phyloP scores from a whole-genome alignment of 2,113 vertebrate genomes.

The Bubo scandiacus region DNA sequence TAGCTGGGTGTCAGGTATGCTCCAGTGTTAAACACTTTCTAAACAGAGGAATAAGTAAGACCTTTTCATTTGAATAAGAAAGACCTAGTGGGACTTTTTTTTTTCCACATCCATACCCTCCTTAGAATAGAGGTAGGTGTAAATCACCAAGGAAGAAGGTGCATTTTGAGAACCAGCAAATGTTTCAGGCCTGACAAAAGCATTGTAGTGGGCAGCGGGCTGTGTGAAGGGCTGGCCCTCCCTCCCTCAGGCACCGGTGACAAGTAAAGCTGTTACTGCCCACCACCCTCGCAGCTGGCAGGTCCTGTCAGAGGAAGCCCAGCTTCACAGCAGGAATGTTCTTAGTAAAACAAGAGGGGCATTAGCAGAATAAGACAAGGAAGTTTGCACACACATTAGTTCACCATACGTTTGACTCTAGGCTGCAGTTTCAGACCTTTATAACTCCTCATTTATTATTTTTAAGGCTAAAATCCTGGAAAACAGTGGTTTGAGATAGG shows the following conservation, averaged over 20 bases:
- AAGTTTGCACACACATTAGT: constrained; percentile 17
- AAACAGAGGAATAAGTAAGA: neutral
- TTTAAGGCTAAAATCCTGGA: constrained; percentile 11
- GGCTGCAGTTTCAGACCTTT: constrained; percentile 8
- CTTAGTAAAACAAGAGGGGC: neutral
- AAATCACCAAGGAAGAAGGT: neutral
- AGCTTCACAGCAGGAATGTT: neutral
- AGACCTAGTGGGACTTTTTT: neutral
- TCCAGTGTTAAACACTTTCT: neutral
- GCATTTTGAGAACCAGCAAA: neutral
- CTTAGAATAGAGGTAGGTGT: neutral
- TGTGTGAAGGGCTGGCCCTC: neutral
- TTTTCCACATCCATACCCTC: neutral
- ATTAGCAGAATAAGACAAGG: neutral
- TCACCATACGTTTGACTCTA: constrained; percentile 39
- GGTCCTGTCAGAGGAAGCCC: neutral
- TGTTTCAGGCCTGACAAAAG: neutral
- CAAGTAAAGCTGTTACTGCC: neutral
- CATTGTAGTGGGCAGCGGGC: neutral
- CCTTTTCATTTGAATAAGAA: neutral
- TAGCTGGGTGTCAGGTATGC: neutral
- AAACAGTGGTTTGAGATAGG: neutral
- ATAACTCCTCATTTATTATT: constrained; percentile 31
- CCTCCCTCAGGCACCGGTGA: neutral
- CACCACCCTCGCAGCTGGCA: neutral